These are phyloP conservation scores for Thalassophryne amazonica DNA, from an alignment of 2,797 vertebrate species.

Conservation along the genomic window DNA sequence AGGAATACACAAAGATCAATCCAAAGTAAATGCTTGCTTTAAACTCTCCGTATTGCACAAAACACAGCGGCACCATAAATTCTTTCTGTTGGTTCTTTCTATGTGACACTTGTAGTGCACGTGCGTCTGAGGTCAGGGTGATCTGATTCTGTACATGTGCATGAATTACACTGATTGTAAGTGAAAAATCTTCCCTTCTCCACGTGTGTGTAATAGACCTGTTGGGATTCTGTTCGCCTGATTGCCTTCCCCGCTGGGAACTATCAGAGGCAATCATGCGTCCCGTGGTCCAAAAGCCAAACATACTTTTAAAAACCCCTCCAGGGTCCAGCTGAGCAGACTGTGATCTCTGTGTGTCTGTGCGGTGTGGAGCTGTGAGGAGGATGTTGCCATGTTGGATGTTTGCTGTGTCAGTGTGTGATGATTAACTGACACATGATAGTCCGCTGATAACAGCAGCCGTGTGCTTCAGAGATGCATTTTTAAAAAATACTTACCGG, in stretches of 20 bases:
- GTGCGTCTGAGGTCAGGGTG: not conserved
- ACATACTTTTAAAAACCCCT: slow-evolving; percentile 6
- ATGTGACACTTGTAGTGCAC: no score
- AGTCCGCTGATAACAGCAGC: not conserved
- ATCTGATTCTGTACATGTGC: slow-evolving; percentile 1
- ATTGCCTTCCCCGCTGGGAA: slow-evolving; percentile 42
- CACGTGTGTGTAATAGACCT: slow-evolving; percentile 8
- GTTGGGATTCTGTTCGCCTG: slow-evolving; percentile 35
- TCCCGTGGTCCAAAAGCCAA: slow-evolving; percentile 9
- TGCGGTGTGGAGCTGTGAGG: not conserved
- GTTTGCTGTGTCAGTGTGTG: not conserved
- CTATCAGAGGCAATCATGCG: slow-evolving; percentile 28
- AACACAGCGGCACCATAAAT: no score
- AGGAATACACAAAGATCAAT: slow-evolving; percentile 55
- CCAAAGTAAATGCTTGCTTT: slow-evolving; percentile 69
- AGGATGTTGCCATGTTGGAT: not conserved
- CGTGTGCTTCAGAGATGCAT: not conserved
- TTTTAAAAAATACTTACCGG: no score
- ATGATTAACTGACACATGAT: not conserved
- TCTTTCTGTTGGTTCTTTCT: no score
- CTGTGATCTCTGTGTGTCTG: slow-evolving; percentile 15
- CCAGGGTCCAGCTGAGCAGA: not conserved
- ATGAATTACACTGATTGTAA: not conserved
- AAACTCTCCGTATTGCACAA: slow-evolving; percentile 49
- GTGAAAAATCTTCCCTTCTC: not conserved